Base-by-base conservation (phyloP, 1,140 invertebrate species). In the Andrena cerasifolii region DNA sequence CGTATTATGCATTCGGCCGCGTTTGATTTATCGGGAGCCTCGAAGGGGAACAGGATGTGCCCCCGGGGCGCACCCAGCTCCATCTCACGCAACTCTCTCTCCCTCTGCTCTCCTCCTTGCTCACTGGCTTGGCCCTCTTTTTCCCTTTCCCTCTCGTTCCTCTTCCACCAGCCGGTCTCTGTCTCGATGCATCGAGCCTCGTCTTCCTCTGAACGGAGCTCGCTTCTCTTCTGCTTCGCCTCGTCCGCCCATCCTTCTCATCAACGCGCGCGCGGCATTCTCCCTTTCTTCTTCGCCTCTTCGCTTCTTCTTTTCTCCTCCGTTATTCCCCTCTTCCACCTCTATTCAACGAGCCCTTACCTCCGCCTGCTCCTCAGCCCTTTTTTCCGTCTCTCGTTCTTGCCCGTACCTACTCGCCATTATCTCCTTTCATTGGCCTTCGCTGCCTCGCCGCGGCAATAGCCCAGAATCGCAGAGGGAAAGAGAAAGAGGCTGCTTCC, bases 371-470 rank as follows among this genome's bases (percentile, higher is more conserved):
- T n/a, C 71, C 56, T 66, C 51, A 67, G 63, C 63, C 78, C 70
- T 85, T 79, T 80, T 86, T 84, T 67, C 73, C 51, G 82, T 68
- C 71, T 76, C 70, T 82, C 79, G 72, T 86, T 86, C 83, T 79
- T 86, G 61, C 80, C 62, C 70, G 54, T 82, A 82, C 83, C 83
- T 74, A 70, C 75, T 76, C 84, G 78, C 85, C 81, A 86, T 86
- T 86, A 86, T 86, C 85, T 83, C 78, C 87, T 87, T 89, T 85
- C 87, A 88, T 90, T 89, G 86, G 88, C 86, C 87, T 90, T 88
- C 87, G 86, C 79, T 72, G 87, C 79, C 61, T 79, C 63, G 63
- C 54, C 67, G 65, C 61, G 61, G 82, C 78, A 78, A 85, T 85
- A 85, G 81, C 54, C 54, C 54, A 51, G 36, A 14, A 33, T 12